Conservation (phyloP, 2,113 vertebrate genomes). For the Cephalopterus ornatus region DNA sequence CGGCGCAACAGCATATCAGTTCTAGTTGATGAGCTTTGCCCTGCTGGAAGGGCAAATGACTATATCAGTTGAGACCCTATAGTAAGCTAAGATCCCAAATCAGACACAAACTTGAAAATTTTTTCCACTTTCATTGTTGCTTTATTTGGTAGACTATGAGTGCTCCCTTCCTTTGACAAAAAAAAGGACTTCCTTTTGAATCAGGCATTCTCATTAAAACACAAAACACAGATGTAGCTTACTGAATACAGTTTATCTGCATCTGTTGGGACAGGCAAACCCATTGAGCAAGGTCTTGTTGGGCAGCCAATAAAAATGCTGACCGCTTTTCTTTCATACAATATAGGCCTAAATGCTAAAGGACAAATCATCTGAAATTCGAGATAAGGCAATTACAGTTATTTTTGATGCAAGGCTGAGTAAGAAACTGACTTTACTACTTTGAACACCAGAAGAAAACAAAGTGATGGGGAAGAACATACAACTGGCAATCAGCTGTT, state of each 20-base stretch:
- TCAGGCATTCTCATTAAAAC: neutral
- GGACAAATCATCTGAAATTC: neutral
- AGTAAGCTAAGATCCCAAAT: neutral
- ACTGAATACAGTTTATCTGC: neutral
- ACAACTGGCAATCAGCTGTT: neutral
- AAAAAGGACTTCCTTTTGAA: neutral
- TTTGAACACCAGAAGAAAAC: neutral
- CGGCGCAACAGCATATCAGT: neutral
- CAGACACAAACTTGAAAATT: neutral
- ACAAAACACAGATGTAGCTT: neutral
- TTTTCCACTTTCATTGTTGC: neutral
- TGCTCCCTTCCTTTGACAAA: neutral
- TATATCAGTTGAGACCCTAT: rapidly evolving
- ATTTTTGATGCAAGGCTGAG: neutral
- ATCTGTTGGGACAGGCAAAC: neutral
- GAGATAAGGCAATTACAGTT: neutral
- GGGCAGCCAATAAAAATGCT: neutral
- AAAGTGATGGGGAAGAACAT: neutral
- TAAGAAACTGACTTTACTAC: neutral
- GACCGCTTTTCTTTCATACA: neutral
- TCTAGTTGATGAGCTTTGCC: neutral
- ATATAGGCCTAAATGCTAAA: neutral
- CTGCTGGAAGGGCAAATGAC: neutral
- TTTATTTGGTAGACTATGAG: neutral
- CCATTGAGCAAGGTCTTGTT: neutral